phyloP scores from a whole-genome alignment of 2,797 vertebrate genomes.

The Lerista edwardsae region DNA sequence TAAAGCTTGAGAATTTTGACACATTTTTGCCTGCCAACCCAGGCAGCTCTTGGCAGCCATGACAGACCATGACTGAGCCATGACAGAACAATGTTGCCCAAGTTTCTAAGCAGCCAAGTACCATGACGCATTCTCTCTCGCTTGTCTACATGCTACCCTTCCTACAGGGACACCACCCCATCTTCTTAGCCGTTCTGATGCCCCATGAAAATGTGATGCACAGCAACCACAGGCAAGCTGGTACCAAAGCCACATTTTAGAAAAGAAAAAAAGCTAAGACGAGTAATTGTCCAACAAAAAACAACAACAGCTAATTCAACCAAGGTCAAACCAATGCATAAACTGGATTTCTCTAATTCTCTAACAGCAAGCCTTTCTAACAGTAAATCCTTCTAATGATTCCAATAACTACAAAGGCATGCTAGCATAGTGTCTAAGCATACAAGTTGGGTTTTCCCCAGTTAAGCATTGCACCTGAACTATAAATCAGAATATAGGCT shows the following conservation, averaged over 20 bases:
- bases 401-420: not conserved
- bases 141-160: not conserved
- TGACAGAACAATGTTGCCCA: not conserved
- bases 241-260: no score
- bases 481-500: not conserved
- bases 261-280: no score
- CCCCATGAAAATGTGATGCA: no score
- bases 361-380: no score
- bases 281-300: not conserved
- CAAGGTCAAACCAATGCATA: not conserved
- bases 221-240: no score
- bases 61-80: constrained; percentile 8
- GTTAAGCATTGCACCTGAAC: not conserved
- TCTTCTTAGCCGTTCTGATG: not conserved
- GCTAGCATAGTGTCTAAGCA: not conserved
- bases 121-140: not conserved
- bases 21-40: not conserved
- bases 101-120: not conserved
- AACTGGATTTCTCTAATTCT: not conserved
- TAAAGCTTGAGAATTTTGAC: no score
- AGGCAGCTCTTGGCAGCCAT: not conserved
- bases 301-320: not conserved
- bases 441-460: not conserved
- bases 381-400: no score
- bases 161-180: not conserved